Conservation (phyloP, 2,888 invertebrate species). For the Synanthedon formicaeformis region DNA sequence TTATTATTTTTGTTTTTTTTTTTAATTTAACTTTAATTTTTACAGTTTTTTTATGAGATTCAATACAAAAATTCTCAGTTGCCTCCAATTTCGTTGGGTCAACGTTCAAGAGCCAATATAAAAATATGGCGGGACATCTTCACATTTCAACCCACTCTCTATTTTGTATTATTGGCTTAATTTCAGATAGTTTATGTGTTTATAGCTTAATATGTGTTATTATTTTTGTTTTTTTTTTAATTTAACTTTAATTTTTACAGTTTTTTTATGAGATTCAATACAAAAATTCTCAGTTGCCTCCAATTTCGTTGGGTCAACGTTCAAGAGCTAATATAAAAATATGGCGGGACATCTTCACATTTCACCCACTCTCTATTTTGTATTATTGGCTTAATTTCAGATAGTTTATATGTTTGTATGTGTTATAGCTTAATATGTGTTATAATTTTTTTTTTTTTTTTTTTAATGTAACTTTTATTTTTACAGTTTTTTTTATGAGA, state of each 20-base stretch:
- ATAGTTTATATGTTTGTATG: slow-evolving; percentile 7
- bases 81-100: slow-evolving; percentile 27
- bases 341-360: slow-evolving; percentile 19
- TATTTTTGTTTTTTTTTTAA: too few species aligned
- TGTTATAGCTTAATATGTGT: too few species aligned
- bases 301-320: slow-evolving; percentile 35
- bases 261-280: too few species aligned
- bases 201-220: background rate
- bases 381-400: slow-evolving; percentile 19
- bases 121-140: slow-evolving; percentile 29
- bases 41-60: too few species aligned
- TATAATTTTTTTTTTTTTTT: too few species aligned
- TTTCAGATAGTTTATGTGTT: slow-evolving; percentile 9
- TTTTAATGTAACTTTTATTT: too few species aligned
- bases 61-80: slow-evolving; percentile 11
- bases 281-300: slow-evolving; percentile 13
- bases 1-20: too few species aligned
- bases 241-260: too few species aligned
- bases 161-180: slow-evolving; percentile 21
- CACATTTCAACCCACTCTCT: slow-evolving; percentile 15
- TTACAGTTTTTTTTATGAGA: too few species aligned
- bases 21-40: too few species aligned
- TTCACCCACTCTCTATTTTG: slow-evolving; percentile 19
- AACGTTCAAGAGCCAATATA: slow-evolving; percentile 41
- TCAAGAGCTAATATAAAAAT: slow-evolving; percentile 41